These are phyloP conservation scores for Tryphoninae sp. DNA, from an alignment of 2,888 invertebrate species.

Conservation along the genomic window DNA sequence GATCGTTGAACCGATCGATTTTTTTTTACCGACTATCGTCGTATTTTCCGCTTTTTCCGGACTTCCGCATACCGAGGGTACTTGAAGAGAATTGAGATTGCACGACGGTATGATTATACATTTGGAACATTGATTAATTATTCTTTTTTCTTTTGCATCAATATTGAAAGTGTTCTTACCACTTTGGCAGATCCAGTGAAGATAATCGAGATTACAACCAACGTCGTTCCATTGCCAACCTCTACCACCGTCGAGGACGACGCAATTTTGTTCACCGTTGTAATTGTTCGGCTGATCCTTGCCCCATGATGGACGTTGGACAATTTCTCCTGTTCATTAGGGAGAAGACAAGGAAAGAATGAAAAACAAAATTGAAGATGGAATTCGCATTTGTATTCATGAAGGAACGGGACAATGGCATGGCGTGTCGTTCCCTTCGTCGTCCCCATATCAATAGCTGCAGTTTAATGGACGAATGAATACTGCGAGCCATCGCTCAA, in stretches of 20 bases:
- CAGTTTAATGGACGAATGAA: constrained; percentile 54
- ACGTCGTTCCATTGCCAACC: constrained; percentile 98
- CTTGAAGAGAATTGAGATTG: constrained; percentile 81
- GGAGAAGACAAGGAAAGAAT: constrained; percentile 34
- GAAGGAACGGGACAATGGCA: constrained; percentile 28
- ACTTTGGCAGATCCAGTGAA: constrained; percentile 96
- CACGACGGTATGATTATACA: not conserved
- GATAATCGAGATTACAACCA: constrained; percentile 95
- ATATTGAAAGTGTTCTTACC: constrained; percentile 83
- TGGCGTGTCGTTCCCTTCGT: not conserved
- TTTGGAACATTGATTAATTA: not conserved
- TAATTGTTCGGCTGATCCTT: constrained; percentile 97
- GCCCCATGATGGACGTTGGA: constrained; percentile 93
- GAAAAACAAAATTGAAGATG: constrained; percentile 15
- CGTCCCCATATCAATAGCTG: constrained; percentile 48
- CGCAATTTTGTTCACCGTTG: constrained; percentile 97
- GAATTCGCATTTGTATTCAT: constrained; percentile 48
- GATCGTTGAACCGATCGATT: constrained; percentile 87
- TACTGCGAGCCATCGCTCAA: constrained; percentile 47
- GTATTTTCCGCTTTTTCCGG: constrained; percentile 93
- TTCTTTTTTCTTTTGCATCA: constrained; percentile 9
- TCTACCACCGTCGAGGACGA: constrained; percentile 94
- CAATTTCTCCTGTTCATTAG: constrained; percentile 86
- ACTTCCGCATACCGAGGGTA: constrained; percentile 92
- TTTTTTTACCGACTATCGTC: constrained; percentile 88